Percentiles rank a stretch among this genome's conserved stretches.
Evolutionary conservation across 1,140 invertebrate genomes (phyloP).

Genomic region (Drosophila littoralis): DNA sequence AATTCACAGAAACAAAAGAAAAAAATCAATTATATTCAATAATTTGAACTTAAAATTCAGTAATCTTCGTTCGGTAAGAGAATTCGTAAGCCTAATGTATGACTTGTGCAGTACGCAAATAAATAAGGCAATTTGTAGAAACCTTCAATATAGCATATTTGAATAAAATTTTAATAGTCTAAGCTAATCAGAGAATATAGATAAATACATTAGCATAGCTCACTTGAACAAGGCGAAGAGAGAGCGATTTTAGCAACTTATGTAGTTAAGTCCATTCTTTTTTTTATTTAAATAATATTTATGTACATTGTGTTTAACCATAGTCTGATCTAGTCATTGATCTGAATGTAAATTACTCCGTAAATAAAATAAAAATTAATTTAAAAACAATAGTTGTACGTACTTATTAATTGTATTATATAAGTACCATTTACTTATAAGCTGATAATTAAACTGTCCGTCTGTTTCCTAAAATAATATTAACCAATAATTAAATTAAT

Average conservation of each 20-base stretch:
- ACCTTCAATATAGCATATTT: slow-evolving; percentile 4
- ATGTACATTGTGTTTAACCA: slow-evolving; percentile 1
- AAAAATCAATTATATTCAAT: not conserved
- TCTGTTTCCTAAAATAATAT: not conserved
- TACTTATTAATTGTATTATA: not conserved
- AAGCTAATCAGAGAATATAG: not conserved
- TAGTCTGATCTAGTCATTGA: not conserved
- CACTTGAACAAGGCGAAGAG: not conserved
- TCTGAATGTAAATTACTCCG: not conserved
- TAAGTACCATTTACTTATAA: not conserved
- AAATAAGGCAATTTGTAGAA: not conserved
- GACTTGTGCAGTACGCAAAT: not conserved
- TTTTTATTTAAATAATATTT: not conserved
- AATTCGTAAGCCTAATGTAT: not conserved
- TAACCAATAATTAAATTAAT: not conserved
- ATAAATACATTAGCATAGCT: not conserved
- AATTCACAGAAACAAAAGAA: no score
- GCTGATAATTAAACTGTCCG: not conserved
- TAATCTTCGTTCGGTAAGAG: not conserved
- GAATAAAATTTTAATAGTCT: slow-evolving; percentile 5
- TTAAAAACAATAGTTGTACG: not conserved
- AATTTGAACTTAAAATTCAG: not conserved
- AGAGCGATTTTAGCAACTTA: not conserved
- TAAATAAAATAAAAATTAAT: not conserved
- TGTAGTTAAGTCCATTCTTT: not conserved